phyloP scores from a whole-genome alignment of 2,888 invertebrate genomes.

The Reticulitermes lucifugus region DNA sequence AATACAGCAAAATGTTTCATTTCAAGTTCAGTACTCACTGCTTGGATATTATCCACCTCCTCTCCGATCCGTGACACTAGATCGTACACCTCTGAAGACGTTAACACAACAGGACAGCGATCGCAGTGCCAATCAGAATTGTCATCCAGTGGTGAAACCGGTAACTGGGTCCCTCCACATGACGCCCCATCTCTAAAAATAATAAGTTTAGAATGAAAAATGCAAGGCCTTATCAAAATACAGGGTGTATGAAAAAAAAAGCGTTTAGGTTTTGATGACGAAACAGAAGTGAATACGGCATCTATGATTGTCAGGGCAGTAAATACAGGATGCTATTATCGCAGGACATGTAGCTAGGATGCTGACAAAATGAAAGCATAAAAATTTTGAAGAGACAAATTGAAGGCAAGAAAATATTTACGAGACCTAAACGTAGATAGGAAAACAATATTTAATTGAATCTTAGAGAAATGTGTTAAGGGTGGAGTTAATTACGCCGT shows the following conservation, averaged over 20 bases:
- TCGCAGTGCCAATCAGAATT: constrained; percentile 83
- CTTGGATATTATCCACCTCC: constrained; percentile 74
- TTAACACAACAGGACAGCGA: constrained; percentile 75
- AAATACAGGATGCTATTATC: background rate
- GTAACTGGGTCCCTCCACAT: constrained; percentile 78
- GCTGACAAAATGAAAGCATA: too few relatives aligned
- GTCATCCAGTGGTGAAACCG: constrained; percentile 76
- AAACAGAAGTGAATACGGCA: background rate
- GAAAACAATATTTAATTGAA: too few relatives aligned
- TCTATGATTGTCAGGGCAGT: background rate
- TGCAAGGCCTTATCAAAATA: background rate
- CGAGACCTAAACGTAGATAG: too few relatives aligned
- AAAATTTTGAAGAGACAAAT: too few relatives aligned
- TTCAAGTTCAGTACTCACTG: constrained; percentile 30
- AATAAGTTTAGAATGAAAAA: too few relatives aligned
- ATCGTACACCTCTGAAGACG: constrained; percentile 74
- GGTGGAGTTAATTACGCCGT: too few relatives aligned
- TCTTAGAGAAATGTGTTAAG: too few relatives aligned
- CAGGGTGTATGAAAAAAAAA: too few relatives aligned
- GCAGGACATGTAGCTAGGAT: background rate
- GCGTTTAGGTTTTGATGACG: too few relatives aligned
- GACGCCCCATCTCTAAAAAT: constrained; percentile 62
- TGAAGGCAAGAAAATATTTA: too few relatives aligned
- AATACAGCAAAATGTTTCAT: too few relatives aligned
- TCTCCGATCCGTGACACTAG: constrained; percentile 79